A percentile compares a stretch with the other conserved stretches of the same genome.
Evolutionary conservation across 2,888 invertebrate genomes (phyloP).

Genomic region (Nomada goodeniana): DNA sequence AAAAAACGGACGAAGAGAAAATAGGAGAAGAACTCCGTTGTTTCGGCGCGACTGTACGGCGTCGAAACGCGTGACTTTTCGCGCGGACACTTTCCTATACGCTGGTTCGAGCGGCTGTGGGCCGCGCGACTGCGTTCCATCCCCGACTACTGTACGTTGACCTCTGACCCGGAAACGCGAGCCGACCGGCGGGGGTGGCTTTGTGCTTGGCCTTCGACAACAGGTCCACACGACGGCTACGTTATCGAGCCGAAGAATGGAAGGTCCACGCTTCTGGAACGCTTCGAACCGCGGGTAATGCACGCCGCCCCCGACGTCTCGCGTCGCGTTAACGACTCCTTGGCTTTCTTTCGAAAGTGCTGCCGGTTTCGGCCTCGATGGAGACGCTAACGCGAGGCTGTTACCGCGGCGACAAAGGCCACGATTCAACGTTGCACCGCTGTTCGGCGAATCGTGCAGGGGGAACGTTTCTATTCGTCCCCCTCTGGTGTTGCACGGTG

Average conservation of each 20-base stretch:
- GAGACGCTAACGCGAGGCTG: conserved; percentile 9
- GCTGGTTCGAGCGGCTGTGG: background rate
- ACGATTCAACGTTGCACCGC: background rate
- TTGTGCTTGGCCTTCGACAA: conserved; percentile 74
- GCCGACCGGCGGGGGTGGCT: conserved; percentile 47
- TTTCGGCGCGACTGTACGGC: conserved; percentile 8
- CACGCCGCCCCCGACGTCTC: background rate
- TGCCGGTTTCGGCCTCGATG: background rate
- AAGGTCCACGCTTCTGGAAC: conserved; percentile 48
- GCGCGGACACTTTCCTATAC: conserved; percentile 1
- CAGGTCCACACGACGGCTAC: conserved; percentile 56
- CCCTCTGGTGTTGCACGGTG: background rate
- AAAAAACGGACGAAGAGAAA: background rate
- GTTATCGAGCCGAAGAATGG: conserved; percentile 50
- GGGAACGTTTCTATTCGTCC: background rate
- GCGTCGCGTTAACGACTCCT: conserved; percentile 34
- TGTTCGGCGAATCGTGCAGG: background rate
- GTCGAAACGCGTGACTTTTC: conserved; percentile 26
- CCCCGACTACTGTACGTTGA: conserved; percentile 62
- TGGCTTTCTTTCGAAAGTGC: background rate
- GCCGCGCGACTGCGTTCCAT: conserved; percentile 25
- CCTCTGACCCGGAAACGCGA: conserved; percentile 70
- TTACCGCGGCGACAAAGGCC: background rate
- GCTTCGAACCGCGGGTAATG: conserved; percentile 28
- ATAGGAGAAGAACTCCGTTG: conserved; percentile 16